phyloP scores from a whole-genome alignment of 92 coral and sea anemone species.

The Palythoa caribaeorum region DNA sequence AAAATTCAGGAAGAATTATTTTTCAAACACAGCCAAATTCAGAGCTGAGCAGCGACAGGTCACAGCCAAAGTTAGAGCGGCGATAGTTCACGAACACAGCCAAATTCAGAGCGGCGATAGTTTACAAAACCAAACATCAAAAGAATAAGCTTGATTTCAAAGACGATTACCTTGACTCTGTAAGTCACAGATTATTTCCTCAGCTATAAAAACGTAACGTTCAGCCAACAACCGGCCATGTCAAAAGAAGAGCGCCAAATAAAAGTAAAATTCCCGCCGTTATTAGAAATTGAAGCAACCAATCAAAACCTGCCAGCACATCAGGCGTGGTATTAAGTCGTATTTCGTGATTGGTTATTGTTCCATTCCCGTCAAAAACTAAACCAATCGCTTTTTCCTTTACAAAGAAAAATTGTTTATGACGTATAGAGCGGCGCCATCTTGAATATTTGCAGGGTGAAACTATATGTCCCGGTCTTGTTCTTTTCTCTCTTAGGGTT shows the following conservation, averaged over 20 bases:
- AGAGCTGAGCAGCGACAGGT: neutral
- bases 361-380: neutral
- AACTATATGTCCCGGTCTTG: too few species aligned
- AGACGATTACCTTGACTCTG: neutral
- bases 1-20: neutral
- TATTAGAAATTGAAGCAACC: neutral
- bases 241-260: neutral
- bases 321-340: neutral
- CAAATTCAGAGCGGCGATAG: neutral
- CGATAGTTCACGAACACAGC: neutral
- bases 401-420: neutral
- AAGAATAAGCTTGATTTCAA: neutral
- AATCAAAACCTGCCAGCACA: neutral
- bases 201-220: neutral
- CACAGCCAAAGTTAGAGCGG: neutral
- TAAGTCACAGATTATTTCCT: neutral
- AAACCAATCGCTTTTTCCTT: neutral
- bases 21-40: neutral
- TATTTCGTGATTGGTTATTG: neutral
- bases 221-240: neutral
- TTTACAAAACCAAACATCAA: neutral
- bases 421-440: neutral
- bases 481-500: too few species aligned
- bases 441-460: neutral
- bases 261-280: neutral